A percentile compares a stretch with the other conserved stretches of the same genome.
phyloP scores from a whole-genome alignment of 2,888 invertebrate species.

The Eueremaeus valkanovi region DNA sequence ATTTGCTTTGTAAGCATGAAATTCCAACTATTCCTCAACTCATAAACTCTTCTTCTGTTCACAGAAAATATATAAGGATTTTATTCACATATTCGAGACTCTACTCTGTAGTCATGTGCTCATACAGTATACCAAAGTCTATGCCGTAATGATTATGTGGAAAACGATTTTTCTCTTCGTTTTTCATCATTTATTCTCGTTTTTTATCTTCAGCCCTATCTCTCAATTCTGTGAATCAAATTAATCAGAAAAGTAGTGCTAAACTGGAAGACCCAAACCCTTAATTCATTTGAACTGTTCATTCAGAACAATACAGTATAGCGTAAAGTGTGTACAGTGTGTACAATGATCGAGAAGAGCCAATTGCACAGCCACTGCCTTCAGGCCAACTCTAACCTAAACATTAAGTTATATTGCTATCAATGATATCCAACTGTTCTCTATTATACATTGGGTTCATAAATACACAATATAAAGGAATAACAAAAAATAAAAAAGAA shows the following conservation, averaged over 20 bases:
- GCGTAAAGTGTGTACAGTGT: too few species aligned
- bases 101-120: background rate
- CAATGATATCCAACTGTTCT: background rate
- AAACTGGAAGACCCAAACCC: background rate
- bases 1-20: background rate
- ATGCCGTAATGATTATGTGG: too few species aligned
- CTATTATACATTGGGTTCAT: background rate
- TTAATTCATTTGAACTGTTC: background rate
- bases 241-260: background rate
- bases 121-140: too few species aligned
- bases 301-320: too few species aligned
- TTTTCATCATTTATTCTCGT: background rate
- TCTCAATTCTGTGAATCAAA: conserved; percentile 4
- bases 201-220: background rate
- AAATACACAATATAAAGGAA: too few species aligned
- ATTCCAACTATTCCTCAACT: conserved; percentile 1
- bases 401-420: background rate
- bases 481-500: background rate
- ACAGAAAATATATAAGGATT: too few species aligned
- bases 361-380: background rate
- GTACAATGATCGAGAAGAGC: background rate
- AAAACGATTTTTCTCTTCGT: background rate
- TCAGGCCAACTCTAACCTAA: background rate
- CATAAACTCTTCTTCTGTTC: background rate
- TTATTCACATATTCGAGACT: background rate